Evolutionary conservation across 64 coral and sea anemone species (phyloP), one percentile per base, ranked within the genome.

Genomic region (Stichodactyla helianthus): DNA sequence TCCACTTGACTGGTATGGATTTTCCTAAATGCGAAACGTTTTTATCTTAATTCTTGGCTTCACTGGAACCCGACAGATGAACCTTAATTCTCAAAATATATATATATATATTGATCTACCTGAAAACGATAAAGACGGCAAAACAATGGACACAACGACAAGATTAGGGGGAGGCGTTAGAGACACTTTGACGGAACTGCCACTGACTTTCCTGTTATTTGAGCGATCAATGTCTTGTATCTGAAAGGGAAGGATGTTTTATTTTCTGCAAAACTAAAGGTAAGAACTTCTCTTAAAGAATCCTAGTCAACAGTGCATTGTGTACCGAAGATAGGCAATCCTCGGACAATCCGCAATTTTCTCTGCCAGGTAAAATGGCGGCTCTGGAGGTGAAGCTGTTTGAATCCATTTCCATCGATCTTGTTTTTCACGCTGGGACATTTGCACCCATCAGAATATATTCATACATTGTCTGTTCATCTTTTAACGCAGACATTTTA

Each of bases 151-250:
- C n/a, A 23, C 83, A 11, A 95, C 86, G 63, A 89, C 88, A 4
- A 95, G 83, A 54, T 95, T 95, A 13, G 93, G 89, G 52, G 93
- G 93, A 56, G 93, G 93, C 8, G 93, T 95, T 23, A 95, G 79
- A 0, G 89, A 59, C 51, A 95, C 93, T 58, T 86, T 89, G 3
- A 95, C 83, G 10, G 93, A 89, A 82, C 64, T 89, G 56, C 52
- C 19, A 17, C 82, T 89, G 23, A 81, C 54, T n/a, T 86, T 51
- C 5, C 79, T 28, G 82, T 95, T 88, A 78, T 95, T 92, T 18
- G 89, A 82, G 59, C 86, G 93, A 16, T 95, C 90, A 19, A 92
- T 92, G 54, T 95, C 93, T 50, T 78, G 83, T 50, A 91, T 89
- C 93, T 95, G 67, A 50, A 86, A 86, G 60, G 5, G 20, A 74